phyloP scores from a whole-genome alignment of 1,140 invertebrate species.

The Drosophila sp. region DNA sequence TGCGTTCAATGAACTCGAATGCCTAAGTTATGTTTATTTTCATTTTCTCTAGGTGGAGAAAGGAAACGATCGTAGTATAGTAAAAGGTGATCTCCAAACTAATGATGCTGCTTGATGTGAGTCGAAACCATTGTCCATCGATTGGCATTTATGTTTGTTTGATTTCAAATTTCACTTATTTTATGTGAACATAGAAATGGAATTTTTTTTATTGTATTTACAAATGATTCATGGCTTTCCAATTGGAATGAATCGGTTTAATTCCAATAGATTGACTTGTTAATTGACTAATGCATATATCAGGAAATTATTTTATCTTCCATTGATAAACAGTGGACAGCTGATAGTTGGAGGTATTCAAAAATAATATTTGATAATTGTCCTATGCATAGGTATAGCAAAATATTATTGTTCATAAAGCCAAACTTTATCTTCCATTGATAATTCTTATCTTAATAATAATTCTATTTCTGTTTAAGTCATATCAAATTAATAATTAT shows the following conservation, averaged over 20 bases:
- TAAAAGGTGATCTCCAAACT: background rate
- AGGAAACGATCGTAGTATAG: background rate
- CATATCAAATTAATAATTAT: too few relatives aligned
- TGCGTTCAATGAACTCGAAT: slow-evolving; percentile 10
- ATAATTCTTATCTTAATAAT: too few relatives aligned
- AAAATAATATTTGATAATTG: too few relatives aligned
- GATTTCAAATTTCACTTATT: slow-evolving; percentile 45
- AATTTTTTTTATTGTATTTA: slow-evolving; percentile 15
- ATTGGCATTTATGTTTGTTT: slow-evolving; percentile 11
- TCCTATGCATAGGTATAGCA: too few relatives aligned
- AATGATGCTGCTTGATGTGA: background rate
- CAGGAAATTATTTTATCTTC: too few relatives aligned
- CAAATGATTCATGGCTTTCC: background rate
- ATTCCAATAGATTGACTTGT: too few relatives aligned
- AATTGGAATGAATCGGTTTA: background rate
- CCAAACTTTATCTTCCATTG: too few relatives aligned
- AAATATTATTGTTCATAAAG: too few relatives aligned
- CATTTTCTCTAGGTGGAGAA: slow-evolving; percentile 5
- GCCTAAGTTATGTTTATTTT: background rate
- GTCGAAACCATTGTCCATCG: slow-evolving; percentile 9
- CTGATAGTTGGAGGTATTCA: too few relatives aligned
- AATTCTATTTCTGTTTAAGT: too few relatives aligned
- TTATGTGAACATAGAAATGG: slow-evolving; percentile 29
- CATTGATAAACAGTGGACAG: too few relatives aligned
- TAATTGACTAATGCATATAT: too few relatives aligned